Evolutionary conservation across 1,140 invertebrate species (phyloP), one percentile per base, ranked within the genome.

Genomic region (Leguminivora glycinivorella): DNA sequence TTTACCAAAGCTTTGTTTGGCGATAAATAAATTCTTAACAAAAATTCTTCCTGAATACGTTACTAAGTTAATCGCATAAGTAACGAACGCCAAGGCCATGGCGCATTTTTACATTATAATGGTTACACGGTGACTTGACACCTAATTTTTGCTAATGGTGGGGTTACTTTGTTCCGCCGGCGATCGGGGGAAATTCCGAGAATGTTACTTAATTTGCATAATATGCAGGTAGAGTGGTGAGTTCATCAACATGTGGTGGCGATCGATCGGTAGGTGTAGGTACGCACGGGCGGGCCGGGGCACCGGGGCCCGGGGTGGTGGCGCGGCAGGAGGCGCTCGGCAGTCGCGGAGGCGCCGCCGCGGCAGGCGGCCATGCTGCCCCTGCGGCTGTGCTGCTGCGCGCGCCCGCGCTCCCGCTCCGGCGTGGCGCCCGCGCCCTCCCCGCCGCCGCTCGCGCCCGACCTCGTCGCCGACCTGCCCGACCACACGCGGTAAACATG

Each of bases 261-360:
- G 19, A 31, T 58, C 40, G 67, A 70, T 58, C 56, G 71, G 68
- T 47, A 75, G 72, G 70, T 26, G 68, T 74, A 68, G 40, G 74
- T 72, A 73, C 40, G 73, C 70, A 70, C 19, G 75, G 73, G 73
- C 67, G 67, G 67, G 40, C 69, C 67, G 19, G 66, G 67, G 73
- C 68, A 75, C 70, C 77, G 82, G 74, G n/a, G n/a, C n/a, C n/a
- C n/a, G n/a, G n/a, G n/a, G n/a, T n/a, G n/a, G 47, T 72, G 84
- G 76, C 85, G 31, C n/a, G 91, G 78, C 80, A 88, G 79, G 70
- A 71, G 88, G 88, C 84, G 92, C 85, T 87, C 76, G 80, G 81
- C 83, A 79, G 84, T 74, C 79, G 83, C 77, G 87, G 77, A 80
- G 80, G 78, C 87, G 85, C 70, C 76, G 63, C 77, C 70, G 77